Base-by-base conservation (phyloP, 2,797 vertebrate species). In the Bovichtus diacanthus region DNA sequence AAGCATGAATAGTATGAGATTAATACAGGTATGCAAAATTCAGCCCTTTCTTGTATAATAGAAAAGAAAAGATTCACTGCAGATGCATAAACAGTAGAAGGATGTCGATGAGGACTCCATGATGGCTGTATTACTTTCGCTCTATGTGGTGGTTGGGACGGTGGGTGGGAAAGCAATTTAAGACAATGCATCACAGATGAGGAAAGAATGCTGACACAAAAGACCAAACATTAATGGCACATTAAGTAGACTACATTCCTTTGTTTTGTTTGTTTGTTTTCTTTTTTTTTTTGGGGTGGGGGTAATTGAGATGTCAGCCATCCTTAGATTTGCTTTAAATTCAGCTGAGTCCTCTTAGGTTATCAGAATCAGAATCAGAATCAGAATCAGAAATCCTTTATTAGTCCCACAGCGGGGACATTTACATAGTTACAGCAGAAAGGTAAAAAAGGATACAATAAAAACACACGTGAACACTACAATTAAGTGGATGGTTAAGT, bases 191-290 rank as follows among this genome's bases (percentile, higher is more conserved):
- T 88, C 81, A 92, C 78, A 85, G 84, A 88, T 70, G 79, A 77
- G 72, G 58, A 72, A 91, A 88, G 85, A 81, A 93, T 91, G 72
- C 54, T 60, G 63, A 75, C 90, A 92, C 84, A 87, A 88, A 90
- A 81, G 67, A 58, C 29, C 53, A 50, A 81, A 90, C 83, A 77
- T 81, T 80, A 86, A 90, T 78, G 59, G 68, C 54, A 80, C 82
- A 90, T 90, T 90, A 83, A 83, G 79, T 68, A 8, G 31, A 31
- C 31, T 34, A 74, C 82, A 88, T 88, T 87, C 85, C 70, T 80
- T 78, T 82, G 59, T 89, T 89, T n/a, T n/a, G n/a, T n/a, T n/a
- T n/a, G n/a, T n/a, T n/a, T n/a, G n/a, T n/a, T n/a, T n/a, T n/a
- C n/a, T n/a, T n/a, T n/a, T n/a, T n/a, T n/a, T n/a, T n/a, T n/a